Evolutionary conservation across 2,113 vertebrate genomes (phyloP), one percentile per base, ranked within the genome.

Genomic region (Dermatemys mawii): DNA sequence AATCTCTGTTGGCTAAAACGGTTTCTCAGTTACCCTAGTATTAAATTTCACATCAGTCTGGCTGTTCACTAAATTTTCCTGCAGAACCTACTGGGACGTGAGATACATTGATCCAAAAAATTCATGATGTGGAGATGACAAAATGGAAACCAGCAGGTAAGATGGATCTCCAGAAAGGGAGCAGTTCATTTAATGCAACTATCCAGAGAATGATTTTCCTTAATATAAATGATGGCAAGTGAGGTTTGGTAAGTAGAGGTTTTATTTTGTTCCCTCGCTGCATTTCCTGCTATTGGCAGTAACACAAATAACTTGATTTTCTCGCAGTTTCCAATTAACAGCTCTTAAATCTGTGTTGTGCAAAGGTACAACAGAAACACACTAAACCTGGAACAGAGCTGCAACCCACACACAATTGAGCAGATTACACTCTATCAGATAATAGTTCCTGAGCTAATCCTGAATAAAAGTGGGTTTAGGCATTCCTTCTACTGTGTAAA

Each of bases 311-410:
- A 63, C 6, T 85, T 44, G 29, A 9, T 4, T 81, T 93, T 78
- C 41, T 24, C n/a, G 44, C n/a, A 27, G 53, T 1, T 2, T 83
- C 55, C n/a, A 29, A 51, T 29, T 8, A 24, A 29, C 1, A 7
- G 14, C 8, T 19, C 44, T 63, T 50, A 24, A 35, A 49, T 38
- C 49, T 63, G 70, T 78, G 46, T 1, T 2, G 9, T 29, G 81
- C 49, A 4, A 1, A 5, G 44, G n/a, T 19, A 3, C 0, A 4
- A 24, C 11, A 80, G 29, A 32, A 88, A 38, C 2, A 5, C 57
- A 2, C 1, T 24, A 32, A 49, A 3, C 6, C 46, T 51, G 73
- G 29, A 41, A 50, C 5, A 8, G 10, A 60, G 81, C 50, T 14
- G 44, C 70, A 54, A 2, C 17, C 14, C 60, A 35, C 32, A 19